Evolutionary conservation across 1,140 invertebrate species (phyloP).

Genomic region (Pogonomyrmex barbatus): DNA sequence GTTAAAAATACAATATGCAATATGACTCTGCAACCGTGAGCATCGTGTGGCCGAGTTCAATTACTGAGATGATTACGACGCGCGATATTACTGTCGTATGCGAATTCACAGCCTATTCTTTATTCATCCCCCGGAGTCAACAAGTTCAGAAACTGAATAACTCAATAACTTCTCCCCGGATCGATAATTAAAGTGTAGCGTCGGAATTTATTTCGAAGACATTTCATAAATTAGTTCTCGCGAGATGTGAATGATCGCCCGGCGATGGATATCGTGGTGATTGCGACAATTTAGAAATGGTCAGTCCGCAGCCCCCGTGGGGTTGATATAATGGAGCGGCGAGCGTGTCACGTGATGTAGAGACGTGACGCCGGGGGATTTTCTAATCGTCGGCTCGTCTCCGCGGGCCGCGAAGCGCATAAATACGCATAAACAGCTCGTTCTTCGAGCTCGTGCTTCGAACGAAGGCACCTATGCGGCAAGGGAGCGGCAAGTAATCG

Average conservation of each 20-base stretch:
- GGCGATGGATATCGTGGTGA: not conserved
- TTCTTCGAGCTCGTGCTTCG: not conserved
- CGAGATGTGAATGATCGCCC: not conserved
- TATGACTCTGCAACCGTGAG: not conserved
- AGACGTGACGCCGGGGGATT: not conserved
- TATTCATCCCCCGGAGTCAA: not conserved
- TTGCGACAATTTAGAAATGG: not conserved
- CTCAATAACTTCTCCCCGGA: not conserved
- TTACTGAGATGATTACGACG: not conserved
- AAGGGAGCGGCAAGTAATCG: slow-evolving; percentile 29
- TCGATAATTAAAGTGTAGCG: not conserved
- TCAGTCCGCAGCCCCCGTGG: not conserved
- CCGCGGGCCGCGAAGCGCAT: not conserved
- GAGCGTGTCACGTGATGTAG: not conserved
- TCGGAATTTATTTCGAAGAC: not conserved
- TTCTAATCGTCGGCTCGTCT: slow-evolving; percentile 16
- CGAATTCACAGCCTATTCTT: not conserved
- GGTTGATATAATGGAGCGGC: not conserved
- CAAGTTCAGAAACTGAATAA: not conserved
- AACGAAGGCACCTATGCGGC: not conserved
- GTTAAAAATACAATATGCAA: not conserved
- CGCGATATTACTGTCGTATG: not conserved
- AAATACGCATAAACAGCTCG: not conserved
- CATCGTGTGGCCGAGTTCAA: slow-evolving; percentile 31
- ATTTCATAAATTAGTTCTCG: not conserved